Evolutionary conservation across 1,140 invertebrate species (phyloP), one percentile per base, ranked within the genome.

Genomic region (Aricia agestis): DNA sequence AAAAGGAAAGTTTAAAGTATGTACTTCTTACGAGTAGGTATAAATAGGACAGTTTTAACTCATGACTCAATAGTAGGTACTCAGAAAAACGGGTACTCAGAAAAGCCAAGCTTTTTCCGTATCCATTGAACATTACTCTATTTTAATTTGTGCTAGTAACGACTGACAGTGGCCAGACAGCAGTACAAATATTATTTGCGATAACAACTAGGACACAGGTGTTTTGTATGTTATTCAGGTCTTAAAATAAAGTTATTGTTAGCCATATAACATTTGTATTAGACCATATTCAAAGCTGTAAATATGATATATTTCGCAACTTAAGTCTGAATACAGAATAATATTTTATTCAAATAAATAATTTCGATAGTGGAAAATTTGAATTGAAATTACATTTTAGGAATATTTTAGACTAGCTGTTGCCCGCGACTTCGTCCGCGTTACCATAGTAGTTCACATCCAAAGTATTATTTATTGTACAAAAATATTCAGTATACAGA

Each of bases 121-220:
- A 52, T 52, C 36, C 36, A 36, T 36, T 36, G 36, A 9, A 5
- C 36, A 36, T 36, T 36, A 36, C 36, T 36, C 45, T 52, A 52
- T 52, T 13, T 52, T 52, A 13, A 52, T 52, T 52, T 52, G 45
- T 52, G 10, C 45, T 13, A 15, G 10, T 52, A 1, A 52, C 10
- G 13, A 52, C 45, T 52, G 45, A 52, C 45, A 36, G 36, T 6
- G 45, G 45, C 45, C 13, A 52, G 45, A 52, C 45, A 15, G 13
- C 45, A 15, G 13, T 52, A 52, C 45, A 13, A 52, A 52, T 52
- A 52, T 13, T 52, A 52, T 52, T 25, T 63, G 17, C 18, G 25
- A 19, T 25, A 63, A 63, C 36, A 45, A 67, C 41, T 45, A 18
- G 66, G 66, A 0, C 66, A 18, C 66, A 67, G 66, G 66, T 67